These are phyloP conservation scores for Vireo griseus DNA, from an alignment of 2,797 vertebrate genomes.

Conservation along the genomic window DNA sequence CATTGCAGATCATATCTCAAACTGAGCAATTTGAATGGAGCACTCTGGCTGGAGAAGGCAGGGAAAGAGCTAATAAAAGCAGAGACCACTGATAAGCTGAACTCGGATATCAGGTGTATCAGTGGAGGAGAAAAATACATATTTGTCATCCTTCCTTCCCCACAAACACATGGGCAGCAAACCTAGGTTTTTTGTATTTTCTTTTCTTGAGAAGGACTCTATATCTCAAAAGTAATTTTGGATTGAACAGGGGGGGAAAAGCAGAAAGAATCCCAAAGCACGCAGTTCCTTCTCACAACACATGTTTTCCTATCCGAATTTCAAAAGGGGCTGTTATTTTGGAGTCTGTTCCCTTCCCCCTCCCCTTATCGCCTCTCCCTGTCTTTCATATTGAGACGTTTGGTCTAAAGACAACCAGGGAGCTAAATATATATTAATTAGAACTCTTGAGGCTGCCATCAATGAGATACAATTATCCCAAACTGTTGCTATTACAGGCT, in stretches of 20 bases:
- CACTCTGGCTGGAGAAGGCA: slow-evolving; percentile 13
- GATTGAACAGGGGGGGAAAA: background rate
- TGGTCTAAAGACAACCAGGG: slow-evolving; percentile 77
- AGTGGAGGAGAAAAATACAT: background rate
- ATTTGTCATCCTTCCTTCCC: background rate
- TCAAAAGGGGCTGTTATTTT: slow-evolving; percentile 54
- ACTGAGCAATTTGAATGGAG: slow-evolving; percentile 58
- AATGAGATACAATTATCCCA: slow-evolving; percentile 82
- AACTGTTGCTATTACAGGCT: slow-evolving; percentile 79
- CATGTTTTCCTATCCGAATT: slow-evolving; percentile 60
- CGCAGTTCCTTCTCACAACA: slow-evolving; percentile 26
- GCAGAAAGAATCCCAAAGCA: background rate
- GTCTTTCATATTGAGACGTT: slow-evolving; percentile 68
- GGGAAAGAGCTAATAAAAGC: slow-evolving; percentile 16
- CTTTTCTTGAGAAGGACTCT: slow-evolving; percentile 1
- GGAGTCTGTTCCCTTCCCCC: slow-evolving; percentile 53
- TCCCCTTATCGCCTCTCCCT: slow-evolving; percentile 43
- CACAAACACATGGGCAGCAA: slow-evolving; percentile 24
- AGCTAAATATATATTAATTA: slow-evolving; percentile 86
- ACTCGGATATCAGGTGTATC: background rate
- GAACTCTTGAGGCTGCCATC: slow-evolving; percentile 81
- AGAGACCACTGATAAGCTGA: slow-evolving; percentile 4
- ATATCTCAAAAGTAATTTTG: slow-evolving; percentile 49
- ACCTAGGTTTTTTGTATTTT: background rate
- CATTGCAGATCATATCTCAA: slow-evolving; percentile 66